A percentile compares a stretch with the other conserved stretches of the same genome.
These are phyloP conservation scores for Ganaspis brasiliensis DNA, from an alignment of 2,888 invertebrate species.

Conservation along the genomic window DNA sequence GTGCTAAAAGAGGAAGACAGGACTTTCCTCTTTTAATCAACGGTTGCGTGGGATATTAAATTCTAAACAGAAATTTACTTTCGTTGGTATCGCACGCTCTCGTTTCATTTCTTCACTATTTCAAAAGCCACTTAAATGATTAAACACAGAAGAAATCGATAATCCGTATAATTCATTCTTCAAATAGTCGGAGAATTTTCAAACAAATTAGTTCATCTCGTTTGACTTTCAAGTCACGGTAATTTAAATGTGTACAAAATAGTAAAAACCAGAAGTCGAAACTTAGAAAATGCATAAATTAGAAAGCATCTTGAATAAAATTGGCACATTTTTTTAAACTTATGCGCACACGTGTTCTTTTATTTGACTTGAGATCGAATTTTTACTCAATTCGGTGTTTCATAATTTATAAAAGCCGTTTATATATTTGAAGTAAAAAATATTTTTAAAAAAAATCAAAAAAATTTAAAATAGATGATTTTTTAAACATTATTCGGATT, in stretches of 20 bases:
- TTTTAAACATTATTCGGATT: too few relatives aligned
- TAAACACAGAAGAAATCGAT: not conserved
- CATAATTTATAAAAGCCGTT: not conserved
- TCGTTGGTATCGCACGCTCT: not conserved
- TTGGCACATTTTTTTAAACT: not conserved
- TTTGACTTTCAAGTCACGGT: not conserved
- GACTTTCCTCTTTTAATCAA: constrained; percentile 2
- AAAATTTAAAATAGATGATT: too few relatives aligned
- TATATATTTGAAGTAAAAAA: too few relatives aligned
- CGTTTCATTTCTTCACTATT: not conserved
- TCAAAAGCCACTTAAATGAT: not conserved
- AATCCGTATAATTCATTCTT: too few relatives aligned
- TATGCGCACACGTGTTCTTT: not conserved
- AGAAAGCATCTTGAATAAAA: constrained; percentile 23
- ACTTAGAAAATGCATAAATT: constrained; percentile 26
- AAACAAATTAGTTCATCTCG: not conserved
- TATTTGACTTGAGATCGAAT: not conserved
- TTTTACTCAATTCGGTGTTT: not conserved
- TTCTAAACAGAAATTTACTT: constrained; percentile 12
- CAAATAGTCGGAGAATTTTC: not conserved
- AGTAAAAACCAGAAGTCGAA: not conserved
- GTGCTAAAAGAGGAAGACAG: constrained; percentile 13
- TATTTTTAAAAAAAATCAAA: too few relatives aligned
- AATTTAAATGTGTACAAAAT: not conserved
- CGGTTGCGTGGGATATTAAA: not conserved